Evolutionary conservation across 2,888 invertebrate genomes (phyloP), one percentile per base, ranked within the genome.

Genomic region (Erebia epiphron): DNA sequence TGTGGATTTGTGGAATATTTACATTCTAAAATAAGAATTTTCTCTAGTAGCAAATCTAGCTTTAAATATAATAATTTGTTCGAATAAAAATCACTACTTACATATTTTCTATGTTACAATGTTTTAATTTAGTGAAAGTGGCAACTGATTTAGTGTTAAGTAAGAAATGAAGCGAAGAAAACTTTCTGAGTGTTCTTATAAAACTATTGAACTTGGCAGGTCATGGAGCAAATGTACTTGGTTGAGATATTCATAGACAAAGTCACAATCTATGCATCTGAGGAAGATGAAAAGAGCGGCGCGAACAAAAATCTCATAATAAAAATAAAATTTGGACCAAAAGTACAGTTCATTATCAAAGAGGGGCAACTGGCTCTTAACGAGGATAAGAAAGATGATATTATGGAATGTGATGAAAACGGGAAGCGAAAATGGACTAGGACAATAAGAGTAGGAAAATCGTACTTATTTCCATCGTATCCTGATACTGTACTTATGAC

Each of bases 151-250:
- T 43, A 57, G 18, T 50, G 26, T 64, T 41, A 35, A 9, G 26
- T 41, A 35, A 4, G 26, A 43, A 50, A 35, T 18, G 65, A 43
- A 60, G 61, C 7, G 62, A 62, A 65, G 73, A 68, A 63, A 67
- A 62, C 16, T 41, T 52, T 52, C 46, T 60, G 35, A 68, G 49
- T 65, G 41, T 86, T 89, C 86, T 90, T 84, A 90, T 83, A 83
- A 84, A 85, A 81, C 77, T 83, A 80, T 91, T 90, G 83, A 84
- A 86, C 83, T 90, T 86, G 78, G 80, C 92, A 93, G 92, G 87
- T 91, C 86, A 93, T 93, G 91, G 94, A 94, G 87, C 93, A 94
- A 89, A 84, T 95, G 80, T 95, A 93, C 87, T 82, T 94, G 84
- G 75, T 95, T 78, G 95, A 95, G 85, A 90, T 94, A 83, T 89